Evolutionary conservation across 2,113 vertebrate genomes (phyloP), one percentile per base, ranked within the genome.

Genomic region (Odocoileus virginianus): DNA sequence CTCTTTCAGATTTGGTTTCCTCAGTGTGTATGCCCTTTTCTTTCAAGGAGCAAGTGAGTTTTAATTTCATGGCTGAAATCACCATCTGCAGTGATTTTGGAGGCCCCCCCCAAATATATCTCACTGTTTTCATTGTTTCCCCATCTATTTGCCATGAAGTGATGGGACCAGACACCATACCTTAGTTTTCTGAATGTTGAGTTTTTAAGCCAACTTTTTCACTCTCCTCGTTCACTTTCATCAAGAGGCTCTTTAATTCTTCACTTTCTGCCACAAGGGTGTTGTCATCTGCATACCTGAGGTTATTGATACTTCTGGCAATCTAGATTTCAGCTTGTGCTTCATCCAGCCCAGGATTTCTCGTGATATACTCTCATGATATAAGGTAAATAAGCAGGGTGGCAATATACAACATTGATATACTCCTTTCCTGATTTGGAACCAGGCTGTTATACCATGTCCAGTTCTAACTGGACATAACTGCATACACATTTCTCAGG

Each of bases 101-200:
- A 67, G 33, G 7, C 33, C 33, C 3, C 64, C 7, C 4, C 15
- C 50, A 3, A 1, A 0, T 5, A n/a, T 2, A n/a, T 67, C 16
- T 67, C 61, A 67, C 3, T 67, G 16, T 67, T 67, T n/a, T 8
- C 30, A n/a, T 4, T 67, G 15, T n/a, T n/a, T 19, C 7, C 16
- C 16, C 33, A 19, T 67, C 33, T n/a, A 67, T 67, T 67, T 67
- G 33, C 16, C 33, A n/a, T 67, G 64, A 19, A n/a, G 64, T 67
- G 33, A 67, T 67, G 33, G 64, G 64, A 67, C 33, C 33, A n/a
- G 64, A 19, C 10, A 8, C 61, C 16, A 67, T n/a, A n/a, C n/a
- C 64, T 67, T 19, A 67, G 33, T n/a, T 67, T 67, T 67, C 64
- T 10, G 64, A 67, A 19, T 67, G 64, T 19, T 67, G 33, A 67